Evolutionary conservation across 2,797 vertebrate species (phyloP), one percentile per base, ranked within the genome.

Genomic region (Cyprinella venusta): DNA sequence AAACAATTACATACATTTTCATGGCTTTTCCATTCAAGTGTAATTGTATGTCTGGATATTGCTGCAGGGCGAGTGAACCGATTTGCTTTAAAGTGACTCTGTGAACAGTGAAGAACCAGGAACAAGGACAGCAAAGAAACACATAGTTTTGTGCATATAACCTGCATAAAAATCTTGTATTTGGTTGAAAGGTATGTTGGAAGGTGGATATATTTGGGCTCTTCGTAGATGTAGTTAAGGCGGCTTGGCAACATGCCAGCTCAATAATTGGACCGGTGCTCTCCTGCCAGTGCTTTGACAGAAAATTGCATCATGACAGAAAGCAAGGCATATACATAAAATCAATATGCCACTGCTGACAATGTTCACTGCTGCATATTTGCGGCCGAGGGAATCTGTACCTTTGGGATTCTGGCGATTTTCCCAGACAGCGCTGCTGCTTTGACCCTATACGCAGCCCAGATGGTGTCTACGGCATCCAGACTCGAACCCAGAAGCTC

Each of bases 241-340:
- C 19, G 21, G 40, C 61, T 80, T 87, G 86, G 81, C 77, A 36
- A 67, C 12, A 42, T 18, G 68, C 87, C 84, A 87, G 80, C 63
- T 86, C 68, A 71, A 48, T 82, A 83, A 86, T 86, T 86, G 86
- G 80, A 81, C 64, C 67, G 7, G 42, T 69, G 82, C 81, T 87
- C 78, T 84, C 65, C 68, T 80, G 81, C 81, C 72, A 72, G 80
- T 65, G 68, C 80, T 89, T 88, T 88, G 84, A 84, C 82, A 84
- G 71, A 82, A 88, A 84, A 88, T 86, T 87, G 87, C 87, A 84
- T 80, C 81, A 77, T 65, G 85, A 85, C 52, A 65, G 77, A 86
- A 84, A 85, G 76, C 82, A 85, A 68, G 61, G 65, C 50, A n/a
- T 24, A 71, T 74, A 56, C 68, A 76, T 78, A 80, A 88, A 85